These are phyloP conservation scores for Phenganax stokvisi DNA, from an alignment of 92 coral and sea anemone genomes.

Conservation along the genomic window DNA sequence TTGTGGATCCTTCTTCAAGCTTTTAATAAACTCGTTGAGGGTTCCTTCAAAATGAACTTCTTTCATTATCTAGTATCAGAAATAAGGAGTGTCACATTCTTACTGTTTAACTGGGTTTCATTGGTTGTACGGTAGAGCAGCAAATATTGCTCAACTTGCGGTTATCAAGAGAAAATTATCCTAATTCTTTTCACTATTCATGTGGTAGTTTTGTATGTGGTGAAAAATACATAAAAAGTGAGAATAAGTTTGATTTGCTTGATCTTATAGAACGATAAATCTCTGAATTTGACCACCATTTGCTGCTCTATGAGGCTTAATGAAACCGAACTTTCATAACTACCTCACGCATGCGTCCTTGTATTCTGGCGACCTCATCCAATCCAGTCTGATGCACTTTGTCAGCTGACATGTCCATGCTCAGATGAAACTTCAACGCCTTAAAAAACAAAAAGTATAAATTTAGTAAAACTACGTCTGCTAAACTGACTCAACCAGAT, in stretches of 20 bases:
- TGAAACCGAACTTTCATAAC: neutral
- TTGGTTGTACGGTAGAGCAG: too few relatives aligned
- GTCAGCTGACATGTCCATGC: conserved; percentile 73
- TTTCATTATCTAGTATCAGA: conserved; percentile 55
- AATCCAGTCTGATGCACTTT: conserved; percentile 75
- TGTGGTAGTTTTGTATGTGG: too few relatives aligned
- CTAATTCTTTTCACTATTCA: too few relatives aligned
- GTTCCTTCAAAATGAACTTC: conserved; percentile 69
- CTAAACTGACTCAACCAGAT: too few relatives aligned
- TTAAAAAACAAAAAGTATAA: neutral
- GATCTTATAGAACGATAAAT: too few relatives aligned
- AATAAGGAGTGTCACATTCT: too few relatives aligned
- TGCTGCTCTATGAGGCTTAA: neutral
- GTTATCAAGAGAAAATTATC: too few relatives aligned
- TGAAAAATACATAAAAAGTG: too few relatives aligned
- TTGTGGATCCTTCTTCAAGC: conserved; percentile 64
- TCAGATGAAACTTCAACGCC: conserved; percentile 75
- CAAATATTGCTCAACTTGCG: too few relatives aligned
- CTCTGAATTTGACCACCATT: neutral
- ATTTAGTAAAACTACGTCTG: too few relatives aligned
- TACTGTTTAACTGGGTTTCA: too few relatives aligned
- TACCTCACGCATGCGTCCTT: conserved; percentile 69
- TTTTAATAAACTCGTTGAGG: conserved; percentile 60
- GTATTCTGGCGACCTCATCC: conserved; percentile 68
- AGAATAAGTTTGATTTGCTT: too few relatives aligned